Conservation (phyloP, 1,140 invertebrate species). For the Eupristina koningsbergeri region DNA sequence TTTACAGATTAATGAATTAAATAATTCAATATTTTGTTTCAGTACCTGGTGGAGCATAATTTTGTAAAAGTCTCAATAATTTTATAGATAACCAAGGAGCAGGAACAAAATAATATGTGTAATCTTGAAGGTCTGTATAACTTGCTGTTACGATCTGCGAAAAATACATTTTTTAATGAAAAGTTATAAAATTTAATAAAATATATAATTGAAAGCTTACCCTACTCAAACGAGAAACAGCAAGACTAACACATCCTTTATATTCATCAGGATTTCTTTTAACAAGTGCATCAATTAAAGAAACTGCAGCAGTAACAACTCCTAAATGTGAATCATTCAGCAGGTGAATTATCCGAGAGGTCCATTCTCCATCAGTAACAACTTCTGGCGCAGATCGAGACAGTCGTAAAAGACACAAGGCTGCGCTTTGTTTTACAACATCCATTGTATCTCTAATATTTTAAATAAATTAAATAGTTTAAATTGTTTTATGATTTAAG, state of each 20-base stretch:
- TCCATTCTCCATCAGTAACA: slow-evolving; percentile 98
- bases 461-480: background rate
- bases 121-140: slow-evolving; percentile 98
- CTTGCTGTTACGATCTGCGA: slow-evolving; percentile 95
- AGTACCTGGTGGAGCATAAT: slow-evolving; percentile 95
- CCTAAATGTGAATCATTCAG: slow-evolving; percentile 99
- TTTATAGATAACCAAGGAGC: slow-evolving; percentile 99
- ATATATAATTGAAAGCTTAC: slow-evolving; percentile 71
- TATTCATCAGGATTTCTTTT: slow-evolving; percentile 99
- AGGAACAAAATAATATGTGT: slow-evolving; percentile 99
- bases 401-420: slow-evolving; percentile 93
- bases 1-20: background rate
- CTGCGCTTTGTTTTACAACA: slow-evolving; percentile 99
- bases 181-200: slow-evolving; percentile 20
- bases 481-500: no score
- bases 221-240: slow-evolving; percentile 95
- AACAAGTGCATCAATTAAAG: slow-evolving; percentile 97
- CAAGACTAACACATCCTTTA: slow-evolving; percentile 98
- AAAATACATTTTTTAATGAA: slow-evolving; percentile 45
- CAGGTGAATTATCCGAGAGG: slow-evolving; percentile 97
- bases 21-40: background rate
- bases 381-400: slow-evolving; percentile 95
- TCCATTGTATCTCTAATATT: slow-evolving; percentile 96
- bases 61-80: slow-evolving; percentile 94
- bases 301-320: slow-evolving; percentile 98